A percentile compares a stretch with the other conserved stretches of the same genome.
phyloP scores from a whole-genome alignment of 2,797 vertebrate genomes.

The Leucoraja ocellata region DNA sequence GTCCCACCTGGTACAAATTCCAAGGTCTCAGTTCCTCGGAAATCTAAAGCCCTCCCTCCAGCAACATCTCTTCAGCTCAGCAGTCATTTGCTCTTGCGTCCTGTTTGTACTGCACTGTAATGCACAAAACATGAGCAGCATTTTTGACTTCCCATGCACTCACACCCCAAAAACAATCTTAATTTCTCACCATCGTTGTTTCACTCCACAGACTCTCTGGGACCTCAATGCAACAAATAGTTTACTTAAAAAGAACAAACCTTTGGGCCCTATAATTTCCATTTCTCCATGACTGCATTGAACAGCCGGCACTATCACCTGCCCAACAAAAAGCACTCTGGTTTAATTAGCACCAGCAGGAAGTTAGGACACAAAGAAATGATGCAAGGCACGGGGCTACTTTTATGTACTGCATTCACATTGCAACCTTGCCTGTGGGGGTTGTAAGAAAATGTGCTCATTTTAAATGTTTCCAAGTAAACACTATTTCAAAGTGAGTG shows the following conservation, averaged over 20 bases:
- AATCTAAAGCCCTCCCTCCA: too few species aligned
- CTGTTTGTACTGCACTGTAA: too few species aligned
- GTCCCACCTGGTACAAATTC: too few species aligned
- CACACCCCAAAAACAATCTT: too few species aligned
- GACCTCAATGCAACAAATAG: background rate
- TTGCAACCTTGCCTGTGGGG: background rate
- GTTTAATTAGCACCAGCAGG: background rate
- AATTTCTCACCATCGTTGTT: background rate
- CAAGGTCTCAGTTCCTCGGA: too few species aligned
- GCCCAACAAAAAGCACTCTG: background rate
- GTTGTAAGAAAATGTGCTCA: background rate
- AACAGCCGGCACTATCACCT: background rate
- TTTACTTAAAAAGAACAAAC: background rate
- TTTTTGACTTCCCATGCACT: too few species aligned
- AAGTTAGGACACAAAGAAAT: background rate
- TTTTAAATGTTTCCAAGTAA: background rate
- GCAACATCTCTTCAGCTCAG: too few species aligned
- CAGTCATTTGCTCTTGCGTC: too few species aligned
- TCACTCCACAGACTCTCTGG: background rate
- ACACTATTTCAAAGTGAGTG: background rate
- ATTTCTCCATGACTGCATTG: background rate
- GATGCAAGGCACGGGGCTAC: background rate
- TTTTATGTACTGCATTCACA: background rate
- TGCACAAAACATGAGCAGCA: too few species aligned
- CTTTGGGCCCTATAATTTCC: background rate